Percentiles rank a stretch among this genome's conserved stretches.
Conservation (phyloP, 2,888 invertebrate species). For the Hylaea fasciaria region DNA sequence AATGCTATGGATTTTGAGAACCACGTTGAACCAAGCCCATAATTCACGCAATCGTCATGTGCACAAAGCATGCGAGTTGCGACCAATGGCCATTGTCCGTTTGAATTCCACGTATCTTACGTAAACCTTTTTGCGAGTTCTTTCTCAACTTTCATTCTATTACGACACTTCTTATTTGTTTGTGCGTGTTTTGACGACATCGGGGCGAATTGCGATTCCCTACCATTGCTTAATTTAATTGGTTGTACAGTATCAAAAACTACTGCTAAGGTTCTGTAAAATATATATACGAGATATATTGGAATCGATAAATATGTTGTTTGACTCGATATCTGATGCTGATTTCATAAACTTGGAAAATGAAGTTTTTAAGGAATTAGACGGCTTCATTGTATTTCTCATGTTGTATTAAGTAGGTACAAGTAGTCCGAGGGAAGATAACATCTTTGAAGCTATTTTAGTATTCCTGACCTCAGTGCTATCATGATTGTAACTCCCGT, state of each 20-base stretch:
- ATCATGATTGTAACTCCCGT: conserved; percentile 49
- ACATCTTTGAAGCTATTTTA: conserved; percentile 35
- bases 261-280: conserved; percentile 2
- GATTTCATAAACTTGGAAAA: too few relatives aligned
- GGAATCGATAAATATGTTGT: conserved; percentile 1
- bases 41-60: conserved; percentile 47
- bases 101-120: conserved; percentile 50
- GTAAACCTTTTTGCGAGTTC: conserved; percentile 57
- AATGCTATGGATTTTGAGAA: conserved; percentile 27
- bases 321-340: too few relatives aligned
- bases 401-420: too few relatives aligned
- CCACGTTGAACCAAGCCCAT: conserved; percentile 21
- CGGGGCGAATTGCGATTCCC: conserved; percentile 29
- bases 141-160: conserved; percentile 65
- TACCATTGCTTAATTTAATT: conserved; percentile 11
- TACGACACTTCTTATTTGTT: conserved; percentile 54
- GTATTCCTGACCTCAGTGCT: conserved; percentile 47
- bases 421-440: not conserved
- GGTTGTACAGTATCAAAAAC: not conserved
- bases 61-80: conserved; percentile 51
- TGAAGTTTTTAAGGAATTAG: too few relatives aligned
- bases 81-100: conserved; percentile 40
- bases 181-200: conserved; percentile 47
- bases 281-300: too few relatives aligned
- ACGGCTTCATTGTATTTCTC: too few relatives aligned